These are phyloP conservation scores for Ditula angustiorana DNA, from an alignment of 2,888 invertebrate species.

Conservation along the genomic window DNA sequence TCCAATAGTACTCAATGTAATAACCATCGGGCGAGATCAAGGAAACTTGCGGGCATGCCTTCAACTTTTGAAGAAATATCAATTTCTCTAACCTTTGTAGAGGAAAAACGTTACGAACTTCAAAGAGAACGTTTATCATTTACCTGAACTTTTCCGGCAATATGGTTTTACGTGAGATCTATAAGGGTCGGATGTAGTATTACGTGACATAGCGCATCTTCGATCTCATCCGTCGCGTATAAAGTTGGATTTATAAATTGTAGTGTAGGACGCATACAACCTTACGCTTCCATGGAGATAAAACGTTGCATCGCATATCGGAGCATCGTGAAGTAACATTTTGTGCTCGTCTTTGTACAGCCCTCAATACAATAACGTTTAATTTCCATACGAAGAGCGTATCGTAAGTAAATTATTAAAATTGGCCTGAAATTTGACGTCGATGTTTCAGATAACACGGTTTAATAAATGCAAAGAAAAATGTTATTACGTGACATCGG, in stretches of 20 bases:
- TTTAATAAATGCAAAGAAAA: constrained; percentile 5
- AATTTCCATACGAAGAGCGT: constrained; percentile 20
- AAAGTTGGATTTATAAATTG: not conserved
- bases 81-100: constrained; percentile 27
- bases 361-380: constrained; percentile 10
- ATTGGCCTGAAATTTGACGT: constrained; percentile 10
- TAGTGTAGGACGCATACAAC: not conserved
- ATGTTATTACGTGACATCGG: not conserved
- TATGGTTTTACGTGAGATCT: not conserved
- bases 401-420: constrained; percentile 13
- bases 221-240: not conserved
- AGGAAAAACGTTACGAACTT: constrained; percentile 16
- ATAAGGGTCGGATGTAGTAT: not conserved
- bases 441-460: constrained; percentile 7
- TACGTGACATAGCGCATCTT: not conserved
- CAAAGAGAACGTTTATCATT: constrained; percentile 33
- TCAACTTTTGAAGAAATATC: constrained; percentile 27
- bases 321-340: constrained; percentile 26
- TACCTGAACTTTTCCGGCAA: constrained; percentile 21
- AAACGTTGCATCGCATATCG: constrained; percentile 23
- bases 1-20: not conserved
- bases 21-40: constrained; percentile 18
- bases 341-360: constrained; percentile 6
- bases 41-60: constrained; percentile 6
- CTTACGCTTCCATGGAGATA: not conserved